Evolutionary conservation across 1,140 invertebrate genomes (phyloP), one percentile per base, ranked within the genome.

Genomic region (Lysiphlebus fabarum): DNA sequence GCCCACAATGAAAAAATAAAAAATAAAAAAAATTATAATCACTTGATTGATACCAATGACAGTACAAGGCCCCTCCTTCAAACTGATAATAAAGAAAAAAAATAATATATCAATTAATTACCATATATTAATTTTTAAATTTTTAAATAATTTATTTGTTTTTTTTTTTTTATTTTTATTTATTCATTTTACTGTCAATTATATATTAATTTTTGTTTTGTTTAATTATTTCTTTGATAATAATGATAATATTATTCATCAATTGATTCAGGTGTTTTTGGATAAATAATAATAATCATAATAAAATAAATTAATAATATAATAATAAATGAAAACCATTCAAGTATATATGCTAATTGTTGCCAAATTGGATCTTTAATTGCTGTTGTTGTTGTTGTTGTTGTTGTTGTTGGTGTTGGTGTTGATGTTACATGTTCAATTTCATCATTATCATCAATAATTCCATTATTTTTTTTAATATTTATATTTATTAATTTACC

Each of bases 291-390:
- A n/a, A 63, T 53, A 6, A 77, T 11, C 14, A 73, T 64, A 14
- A 74, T 59, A 17, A 65, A 11, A 48, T 78, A 77, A 5, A 59
- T 65, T 2, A 75, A 8, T 11, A 58, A 7, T 1, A 67, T 53
- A 1, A 33, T 40, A 8, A 74, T 56, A 14, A 78, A 70, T 0
- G 65, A 65, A 1, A 75, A 26, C 69, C 71, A 69, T 12, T 77
- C 71, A 12, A 77, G 38, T 17, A 75, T 67, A 11, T 65, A 61
- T 0, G 73, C 69, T 9, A 74, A 64, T 11, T 66, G 57, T 62
- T 56, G 62, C 75, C 76, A 78, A 7, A 65, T 58, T 0, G 58
- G 57, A 44, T 60, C 44, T 41, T 53, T 44, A 7, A 60, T 63
- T 17, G 12, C 9, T 8, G 59, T 51, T 3, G 43, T 69, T 6